phyloP scores from a whole-genome alignment of 2,113 vertebrate species.

The Enhydra lutris region DNA sequence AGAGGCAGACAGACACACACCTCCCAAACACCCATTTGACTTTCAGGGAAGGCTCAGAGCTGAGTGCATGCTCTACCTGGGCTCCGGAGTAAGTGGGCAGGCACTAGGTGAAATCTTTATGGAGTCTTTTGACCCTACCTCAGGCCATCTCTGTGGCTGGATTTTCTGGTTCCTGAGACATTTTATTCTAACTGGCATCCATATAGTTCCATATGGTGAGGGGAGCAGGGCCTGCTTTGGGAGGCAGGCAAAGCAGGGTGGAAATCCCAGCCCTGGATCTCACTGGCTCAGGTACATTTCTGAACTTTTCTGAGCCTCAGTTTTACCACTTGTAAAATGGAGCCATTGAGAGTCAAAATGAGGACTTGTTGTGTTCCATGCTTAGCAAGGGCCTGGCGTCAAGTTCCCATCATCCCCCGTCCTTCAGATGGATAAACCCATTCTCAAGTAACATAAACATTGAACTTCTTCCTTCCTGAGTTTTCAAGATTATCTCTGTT shows the following conservation, averaged over 20 bases:
- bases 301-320: background rate
- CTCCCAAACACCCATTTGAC: background rate
- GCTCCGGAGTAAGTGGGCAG: background rate
- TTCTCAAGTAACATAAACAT: background rate
- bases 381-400: background rate
- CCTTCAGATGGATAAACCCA: background rate
- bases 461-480: background rate
- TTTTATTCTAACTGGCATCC: background rate
- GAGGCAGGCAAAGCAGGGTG: background rate
- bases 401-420: background rate
- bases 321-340: background rate
- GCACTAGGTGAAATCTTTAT: fast-evolving
- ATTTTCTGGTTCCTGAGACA: background rate
- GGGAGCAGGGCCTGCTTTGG: background rate
- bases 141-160: background rate
- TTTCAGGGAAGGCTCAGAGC: background rate
- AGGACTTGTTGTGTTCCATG: too few species aligned
- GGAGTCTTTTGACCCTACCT: background rate
- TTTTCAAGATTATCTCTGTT: conserved; percentile 21
- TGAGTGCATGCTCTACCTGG: background rate
- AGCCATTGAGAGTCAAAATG: background rate
- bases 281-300: background rate
- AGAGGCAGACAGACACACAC: background rate
- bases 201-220: background rate
- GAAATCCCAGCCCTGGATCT: background rate